phyloP scores from a whole-genome alignment of 2,113 vertebrate genomes.

The Elanoides forficatus region DNA sequence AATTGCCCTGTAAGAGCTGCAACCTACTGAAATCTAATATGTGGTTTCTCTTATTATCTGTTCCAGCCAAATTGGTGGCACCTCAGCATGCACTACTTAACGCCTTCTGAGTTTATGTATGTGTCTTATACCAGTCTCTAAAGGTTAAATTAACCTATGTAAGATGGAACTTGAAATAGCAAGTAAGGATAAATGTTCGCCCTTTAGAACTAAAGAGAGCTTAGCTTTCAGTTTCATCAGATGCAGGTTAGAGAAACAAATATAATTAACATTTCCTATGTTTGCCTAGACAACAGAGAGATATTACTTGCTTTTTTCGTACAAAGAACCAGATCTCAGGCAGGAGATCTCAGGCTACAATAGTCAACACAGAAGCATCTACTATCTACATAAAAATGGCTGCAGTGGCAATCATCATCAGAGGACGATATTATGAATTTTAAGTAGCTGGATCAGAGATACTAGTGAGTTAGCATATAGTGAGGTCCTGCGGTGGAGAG shows the following conservation, averaged over 20 bases:
- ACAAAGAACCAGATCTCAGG: neutral
- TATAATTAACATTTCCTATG: neutral
- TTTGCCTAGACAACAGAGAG: neutral
- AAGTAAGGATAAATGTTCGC: neutral
- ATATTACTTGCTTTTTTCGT: neutral
- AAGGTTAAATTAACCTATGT: neutral
- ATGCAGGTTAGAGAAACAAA: neutral
- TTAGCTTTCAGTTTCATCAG: neutral
- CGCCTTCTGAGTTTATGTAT: neutral
- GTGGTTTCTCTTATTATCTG: neutral
- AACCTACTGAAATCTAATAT: neutral
- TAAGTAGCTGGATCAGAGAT: neutral
- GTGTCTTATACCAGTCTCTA: neutral
- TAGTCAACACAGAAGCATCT: neutral
- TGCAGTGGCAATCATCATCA: neutral
- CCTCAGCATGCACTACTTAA: neutral
- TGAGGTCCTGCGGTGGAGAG: rapidly evolving
- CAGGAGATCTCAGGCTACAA: neutral
- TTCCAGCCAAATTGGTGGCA: neutral
- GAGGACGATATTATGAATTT: neutral
- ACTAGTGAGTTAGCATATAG: neutral
- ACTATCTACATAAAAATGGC: neutral
- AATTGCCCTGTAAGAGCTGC: neutral
- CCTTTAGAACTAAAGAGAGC: neutral
- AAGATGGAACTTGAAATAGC: neutral